Percentiles rank a stretch among this genome's conserved stretches.
These are phyloP conservation scores for Drosophila mettleri DNA, from an alignment of 2,888 invertebrate genomes.

Conservation along the genomic window DNA sequence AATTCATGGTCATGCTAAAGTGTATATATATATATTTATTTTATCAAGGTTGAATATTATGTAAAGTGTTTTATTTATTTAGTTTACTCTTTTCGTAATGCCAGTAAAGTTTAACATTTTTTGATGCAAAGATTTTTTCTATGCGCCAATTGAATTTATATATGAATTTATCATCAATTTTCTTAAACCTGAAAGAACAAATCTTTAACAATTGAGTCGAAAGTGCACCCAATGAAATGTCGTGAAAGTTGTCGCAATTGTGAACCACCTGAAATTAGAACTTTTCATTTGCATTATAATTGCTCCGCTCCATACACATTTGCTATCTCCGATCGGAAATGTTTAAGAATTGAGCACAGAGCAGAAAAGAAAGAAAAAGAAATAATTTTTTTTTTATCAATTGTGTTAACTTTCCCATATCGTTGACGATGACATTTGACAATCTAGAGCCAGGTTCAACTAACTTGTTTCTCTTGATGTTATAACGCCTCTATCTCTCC, in stretches of 20 bases:
- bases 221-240: slow-evolving; percentile 6
- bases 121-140: too few species aligned
- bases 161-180: neutral
- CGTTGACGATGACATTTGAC: slow-evolving; percentile 43
- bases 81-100: too few species aligned
- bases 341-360: slow-evolving; percentile 15
- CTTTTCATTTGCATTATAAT: slow-evolving; percentile 56
- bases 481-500: neutral
- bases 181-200: neutral
- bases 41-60: neutral
- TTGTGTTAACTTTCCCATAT: slow-evolving; percentile 48
- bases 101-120: too few species aligned
- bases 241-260: slow-evolving; percentile 51
- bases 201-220: neutral
- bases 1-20: neutral
- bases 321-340: slow-evolving; percentile 43
- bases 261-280: slow-evolving; percentile 53
- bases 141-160: too few species aligned
- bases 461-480: slow-evolving; percentile 20
- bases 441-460: slow-evolving; percentile 29
- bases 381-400: slow-evolving; percentile 42
- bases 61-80: neutral
- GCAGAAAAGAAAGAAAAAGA: neutral
- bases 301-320: slow-evolving; percentile 7
- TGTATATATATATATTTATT: too few species aligned